Base-by-base conservation (phyloP, 1,140 invertebrate genomes). In the Charaxes varanes region DNA sequence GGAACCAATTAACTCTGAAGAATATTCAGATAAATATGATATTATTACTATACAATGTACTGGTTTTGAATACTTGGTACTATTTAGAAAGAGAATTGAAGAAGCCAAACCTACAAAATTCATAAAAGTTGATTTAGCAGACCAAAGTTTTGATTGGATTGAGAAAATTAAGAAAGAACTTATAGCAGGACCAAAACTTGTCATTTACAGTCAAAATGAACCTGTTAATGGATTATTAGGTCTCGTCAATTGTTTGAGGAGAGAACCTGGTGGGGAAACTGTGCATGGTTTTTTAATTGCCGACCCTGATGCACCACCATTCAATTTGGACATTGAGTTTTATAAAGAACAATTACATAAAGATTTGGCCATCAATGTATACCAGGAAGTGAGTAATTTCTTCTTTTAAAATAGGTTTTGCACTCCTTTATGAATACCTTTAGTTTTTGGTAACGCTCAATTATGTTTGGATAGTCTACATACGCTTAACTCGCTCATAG, bases 291-390 rank as follows among this genome's bases (percentile, higher is more conserved):
- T n/a, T n/a, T n/a, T n/a, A n/a, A n/a, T n/a, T n/a, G n/a, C n/a
- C n/a, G n/a, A n/a, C n/a, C n/a, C n/a, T n/a, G n/a, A n/a, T n/a
- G n/a, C n/a, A n/a, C n/a, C n/a, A n/a, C n/a, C n/a, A n/a, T n/a
- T n/a, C n/a, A n/a, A n/a, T n/a, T n/a, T n/a, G 59, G 93, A 94
- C 56, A 88, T 89, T 6, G 87, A 88, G 35, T 89, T 90, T 1
- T 93, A 92, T 57, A 58, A 82, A 7, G 67, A 86, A n/a, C 91
- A 92, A 58, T 52, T 92, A 1, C 68, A 87, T 16, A 85, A 92
- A 41, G 91, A 96, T 71, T 74, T 98, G 37, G 88, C 89, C n/a
- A 80, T 93, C 10, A 97, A 97, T 67, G 88, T 97, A 6, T 88
- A 87, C 62, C 81, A 88, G 64, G 67, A 91, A 80, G 87, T 87